Evolutionary conservation across 1,140 invertebrate genomes (phyloP).

Genomic region (Physella acuta): DNA sequence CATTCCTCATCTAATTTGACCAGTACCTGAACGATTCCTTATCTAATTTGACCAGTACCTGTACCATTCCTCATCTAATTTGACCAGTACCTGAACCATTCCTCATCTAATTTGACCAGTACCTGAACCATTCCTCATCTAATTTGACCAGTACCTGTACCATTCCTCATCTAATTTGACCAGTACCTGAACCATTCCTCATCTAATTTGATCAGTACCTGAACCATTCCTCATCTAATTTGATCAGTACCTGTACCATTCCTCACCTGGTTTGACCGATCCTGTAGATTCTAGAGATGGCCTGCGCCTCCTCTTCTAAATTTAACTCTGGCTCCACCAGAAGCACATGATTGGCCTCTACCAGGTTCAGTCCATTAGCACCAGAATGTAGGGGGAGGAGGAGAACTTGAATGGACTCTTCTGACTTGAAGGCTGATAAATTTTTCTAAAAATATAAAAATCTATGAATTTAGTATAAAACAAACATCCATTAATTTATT

Average conservation of each 20-base stretch:
- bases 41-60: too few relatives aligned
- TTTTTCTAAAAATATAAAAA: conserved; percentile 42
- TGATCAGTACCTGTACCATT: too few relatives aligned
- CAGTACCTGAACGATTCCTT: too few relatives aligned
- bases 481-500: too few relatives aligned
- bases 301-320: conserved; percentile 74
- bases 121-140: too few relatives aligned
- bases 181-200: conserved; percentile 78
- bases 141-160: too few relatives aligned
- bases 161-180: conserved; percentile 69
- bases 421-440: conserved; percentile 54
- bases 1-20: too few relatives aligned
- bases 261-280: conserved; percentile 75
- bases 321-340: conserved; percentile 77
- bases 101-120: too few relatives aligned
- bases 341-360: conserved; percentile 78
- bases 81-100: too few relatives aligned
- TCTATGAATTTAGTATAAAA: too few relatives aligned
- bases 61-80: too few relatives aligned
- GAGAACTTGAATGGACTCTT: conserved; percentile 64
- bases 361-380: conserved; percentile 77
- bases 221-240: too few relatives aligned
- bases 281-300: conserved; percentile 76
- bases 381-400: conserved; percentile 72
- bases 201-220: conserved; percentile 74